Conservation (phyloP, 2,797 vertebrate genomes). For the Microcaecilia unicolor region DNA sequence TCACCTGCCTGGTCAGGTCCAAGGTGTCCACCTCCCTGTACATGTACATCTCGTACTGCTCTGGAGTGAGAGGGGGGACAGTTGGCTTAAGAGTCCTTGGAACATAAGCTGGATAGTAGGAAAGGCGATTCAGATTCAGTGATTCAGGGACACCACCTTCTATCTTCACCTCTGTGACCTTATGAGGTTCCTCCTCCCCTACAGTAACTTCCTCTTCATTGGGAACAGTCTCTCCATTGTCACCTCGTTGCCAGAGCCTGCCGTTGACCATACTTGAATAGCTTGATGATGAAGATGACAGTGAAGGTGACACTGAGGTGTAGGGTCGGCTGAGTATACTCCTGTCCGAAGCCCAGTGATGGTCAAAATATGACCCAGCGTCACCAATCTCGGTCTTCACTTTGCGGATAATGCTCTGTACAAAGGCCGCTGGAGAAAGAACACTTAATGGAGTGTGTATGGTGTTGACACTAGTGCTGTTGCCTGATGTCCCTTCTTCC, state of each 20-base stretch:
- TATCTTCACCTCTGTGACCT: slow-evolving; percentile 66
- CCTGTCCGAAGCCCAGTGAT: slow-evolving; percentile 90
- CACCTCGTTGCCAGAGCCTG: slow-evolving; percentile 53
- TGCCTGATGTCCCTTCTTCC: slow-evolving; percentile 62
- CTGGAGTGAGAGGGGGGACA: slow-evolving; percentile 86
- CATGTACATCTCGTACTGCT: slow-evolving; percentile 98
- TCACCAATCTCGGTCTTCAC: slow-evolving; percentile 95
- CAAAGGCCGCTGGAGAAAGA: slow-evolving; percentile 86
- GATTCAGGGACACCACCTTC: slow-evolving; percentile 60
- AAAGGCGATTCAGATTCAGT: slow-evolving; percentile 53
- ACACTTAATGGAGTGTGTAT: slow-evolving; percentile 69
- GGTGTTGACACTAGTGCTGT: slow-evolving; percentile 49
- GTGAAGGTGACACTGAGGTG: slow-evolving; percentile 80
- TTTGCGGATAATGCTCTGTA: slow-evolving; percentile 95
- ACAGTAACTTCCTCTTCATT: slow-evolving; percentile 69
- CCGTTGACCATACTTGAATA: slow-evolving; percentile 68
- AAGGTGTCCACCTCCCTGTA: slow-evolving; percentile 95
- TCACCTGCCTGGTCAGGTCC: slow-evolving; percentile 92
- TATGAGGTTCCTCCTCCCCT: slow-evolving; percentile 61
- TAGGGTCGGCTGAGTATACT: slow-evolving; percentile 65
- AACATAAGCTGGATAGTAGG: slow-evolving; percentile 81
- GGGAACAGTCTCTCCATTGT: slow-evolving; percentile 52
- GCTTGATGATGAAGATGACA: slow-evolving; percentile 82
- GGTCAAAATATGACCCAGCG: slow-evolving; percentile 85
- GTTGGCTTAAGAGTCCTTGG: slow-evolving; percentile 88